These are phyloP conservation scores for Miltochrista miniata DNA, from an alignment of 2,888 invertebrate species.

Conservation along the genomic window DNA sequence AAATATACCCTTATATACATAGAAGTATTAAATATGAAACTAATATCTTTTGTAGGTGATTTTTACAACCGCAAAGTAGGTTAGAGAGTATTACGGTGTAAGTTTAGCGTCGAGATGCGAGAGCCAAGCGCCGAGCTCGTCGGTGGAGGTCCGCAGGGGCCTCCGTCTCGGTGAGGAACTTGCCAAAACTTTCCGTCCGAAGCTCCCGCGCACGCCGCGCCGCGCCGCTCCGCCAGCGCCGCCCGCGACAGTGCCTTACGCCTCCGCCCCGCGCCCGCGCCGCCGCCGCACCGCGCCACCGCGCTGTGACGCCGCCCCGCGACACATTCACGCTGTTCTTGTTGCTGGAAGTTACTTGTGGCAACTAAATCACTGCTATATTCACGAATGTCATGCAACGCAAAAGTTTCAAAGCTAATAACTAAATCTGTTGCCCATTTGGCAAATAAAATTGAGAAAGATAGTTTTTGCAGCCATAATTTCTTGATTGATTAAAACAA, in stretches of 20 bases:
- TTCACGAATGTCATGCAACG: too few species aligned
- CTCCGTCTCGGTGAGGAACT: constrained; percentile 72
- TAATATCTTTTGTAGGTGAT: constrained; percentile 85
- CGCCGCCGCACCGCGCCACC: background rate
- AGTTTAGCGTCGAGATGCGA: constrained; percentile 74
- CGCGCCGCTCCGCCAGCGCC: constrained; percentile 20
- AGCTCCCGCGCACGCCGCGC: constrained; percentile 56
- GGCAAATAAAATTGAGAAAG: too few species aligned
- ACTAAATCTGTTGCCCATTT: too few species aligned
- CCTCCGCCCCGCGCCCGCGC: background rate
- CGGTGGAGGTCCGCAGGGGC: constrained; percentile 51
- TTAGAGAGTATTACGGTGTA: constrained; percentile 75
- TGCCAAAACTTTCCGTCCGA: constrained; percentile 81
- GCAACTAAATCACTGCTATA: too few species aligned
- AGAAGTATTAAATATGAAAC: constrained; percentile 81
- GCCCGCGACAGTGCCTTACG: constrained; percentile 13
- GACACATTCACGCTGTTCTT: background rate
- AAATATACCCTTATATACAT: constrained; percentile 82
- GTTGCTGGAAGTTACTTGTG: too few species aligned
- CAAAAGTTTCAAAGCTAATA: too few species aligned
- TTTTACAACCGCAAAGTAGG: constrained; percentile 84
- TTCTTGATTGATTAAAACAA: too few species aligned
- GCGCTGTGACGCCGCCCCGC: background rate
- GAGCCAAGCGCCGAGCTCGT: constrained; percentile 67
- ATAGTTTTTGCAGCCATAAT: background rate